These are phyloP conservation scores for Murina feae DNA, from an alignment of 2,113 vertebrate species.

Conservation along the genomic window DNA sequence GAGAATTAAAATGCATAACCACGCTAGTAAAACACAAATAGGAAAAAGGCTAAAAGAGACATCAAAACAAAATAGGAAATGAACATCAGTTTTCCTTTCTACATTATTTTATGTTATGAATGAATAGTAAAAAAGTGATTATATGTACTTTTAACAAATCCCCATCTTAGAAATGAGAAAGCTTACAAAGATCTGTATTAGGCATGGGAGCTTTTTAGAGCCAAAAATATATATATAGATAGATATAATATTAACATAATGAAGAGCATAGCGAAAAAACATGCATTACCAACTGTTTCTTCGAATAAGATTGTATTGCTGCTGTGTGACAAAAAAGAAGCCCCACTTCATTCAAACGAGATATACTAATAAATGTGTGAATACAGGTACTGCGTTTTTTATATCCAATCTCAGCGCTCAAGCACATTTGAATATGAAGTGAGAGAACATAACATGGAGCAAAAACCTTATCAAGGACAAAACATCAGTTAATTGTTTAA, in stretches of 20 bases:
- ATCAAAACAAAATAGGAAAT: neutral
- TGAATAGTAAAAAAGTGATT: neutral
- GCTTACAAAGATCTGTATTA: neutral
- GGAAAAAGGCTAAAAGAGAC: neutral
- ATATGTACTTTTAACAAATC: neutral
- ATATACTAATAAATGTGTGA: neutral
- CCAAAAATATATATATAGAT: neutral
- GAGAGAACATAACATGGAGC: neutral
- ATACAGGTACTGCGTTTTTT: neutral
- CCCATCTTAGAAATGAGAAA: neutral
- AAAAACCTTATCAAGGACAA: neutral
- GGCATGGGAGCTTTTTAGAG: accelerated
- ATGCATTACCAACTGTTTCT: neutral
- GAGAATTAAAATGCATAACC: neutral
- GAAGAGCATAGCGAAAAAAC: neutral
- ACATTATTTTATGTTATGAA: neutral
- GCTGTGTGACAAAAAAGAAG: neutral
- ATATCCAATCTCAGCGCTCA: neutral
- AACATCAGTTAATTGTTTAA: neutral
- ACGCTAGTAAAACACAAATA: neutral
- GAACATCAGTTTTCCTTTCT: neutral
- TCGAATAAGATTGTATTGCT: neutral
- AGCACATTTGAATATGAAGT: neutral
- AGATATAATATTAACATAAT: neutral
- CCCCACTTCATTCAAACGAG: accelerated